A percentile compares a stretch with the other conserved stretches of the same genome.
Conservation (phyloP, 2,797 vertebrate genomes). For the Channallabes apus region DNA sequence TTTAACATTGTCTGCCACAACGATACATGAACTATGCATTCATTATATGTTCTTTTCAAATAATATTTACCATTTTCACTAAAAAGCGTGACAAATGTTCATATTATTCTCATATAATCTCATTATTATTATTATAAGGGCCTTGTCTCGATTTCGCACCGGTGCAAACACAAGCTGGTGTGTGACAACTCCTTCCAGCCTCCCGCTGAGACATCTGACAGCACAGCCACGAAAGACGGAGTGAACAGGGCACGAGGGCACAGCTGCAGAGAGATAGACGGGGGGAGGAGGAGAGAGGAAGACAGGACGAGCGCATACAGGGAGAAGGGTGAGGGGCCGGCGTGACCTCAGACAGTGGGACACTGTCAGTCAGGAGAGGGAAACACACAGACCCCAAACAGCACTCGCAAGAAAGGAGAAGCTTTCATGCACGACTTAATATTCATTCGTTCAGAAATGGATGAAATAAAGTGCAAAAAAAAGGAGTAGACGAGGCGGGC, state of each 20-base stretch:
- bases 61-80: background rate
- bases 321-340: constrained; percentile 57
- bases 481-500: background rate
- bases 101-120: background rate
- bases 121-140: background rate
- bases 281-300: constrained; percentile 47
- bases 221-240: constrained; percentile 61
- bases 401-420: constrained; percentile 32
- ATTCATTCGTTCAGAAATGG: constrained; percentile 51
- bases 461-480: constrained; percentile 39
- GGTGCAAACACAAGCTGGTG: constrained; percentile 48
- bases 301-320: constrained; percentile 47
- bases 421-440: constrained; percentile 47
- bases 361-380: constrained; percentile 63
- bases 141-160: constrained; percentile 36
- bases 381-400: constrained; percentile 46
- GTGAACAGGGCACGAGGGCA: constrained; percentile 62
- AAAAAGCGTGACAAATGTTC: background rate
- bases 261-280: constrained; percentile 53
- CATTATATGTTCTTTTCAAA: background rate
- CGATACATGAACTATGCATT: background rate
- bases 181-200: constrained; percentile 61
- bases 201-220: constrained; percentile 59
- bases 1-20: background rate
- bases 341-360: constrained; percentile 58